These are phyloP conservation scores for Rotaria sp. DNA, from an alignment of 2,888 invertebrate genomes.

Conservation along the genomic window DNA sequence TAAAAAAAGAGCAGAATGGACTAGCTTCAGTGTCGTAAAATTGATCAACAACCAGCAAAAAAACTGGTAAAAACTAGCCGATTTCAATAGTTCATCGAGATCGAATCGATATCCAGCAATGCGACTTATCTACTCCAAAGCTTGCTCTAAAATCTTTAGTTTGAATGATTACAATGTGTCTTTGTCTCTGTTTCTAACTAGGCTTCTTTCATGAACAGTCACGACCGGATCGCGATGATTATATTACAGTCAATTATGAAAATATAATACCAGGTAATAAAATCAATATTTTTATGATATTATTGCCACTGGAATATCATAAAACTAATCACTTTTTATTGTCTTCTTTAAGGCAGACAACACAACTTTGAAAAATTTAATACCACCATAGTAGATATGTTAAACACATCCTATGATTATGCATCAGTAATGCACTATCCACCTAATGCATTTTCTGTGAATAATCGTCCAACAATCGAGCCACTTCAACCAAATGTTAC, in stretches of 20 bases:
- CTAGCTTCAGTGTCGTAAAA: no score
- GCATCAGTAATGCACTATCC: conserved; percentile 73
- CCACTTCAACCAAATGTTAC: conserved; percentile 56
- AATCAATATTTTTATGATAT: no score
- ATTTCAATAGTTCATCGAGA: no score
- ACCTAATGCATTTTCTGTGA: conserved; percentile 58
- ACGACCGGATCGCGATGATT: conserved; percentile 38
- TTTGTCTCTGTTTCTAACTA: background rate
- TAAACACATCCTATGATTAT: conserved; percentile 67
- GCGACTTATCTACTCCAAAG: no score
- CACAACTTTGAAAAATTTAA: conserved; percentile 58
- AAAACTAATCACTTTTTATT: no score
- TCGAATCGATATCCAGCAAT: no score
- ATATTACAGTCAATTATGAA: conserved; percentile 27
- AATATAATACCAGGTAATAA: background rate
- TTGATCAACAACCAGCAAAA: no score
- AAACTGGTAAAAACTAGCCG: no score
- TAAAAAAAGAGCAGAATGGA: no score
- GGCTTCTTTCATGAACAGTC: conserved; percentile 37
- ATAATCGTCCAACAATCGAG: conserved; percentile 58
- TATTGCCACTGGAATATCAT: no score
- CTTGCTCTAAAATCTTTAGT: no score
- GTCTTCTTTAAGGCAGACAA: conserved; percentile 42
- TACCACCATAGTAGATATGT: conserved; percentile 48
- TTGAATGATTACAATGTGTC: no score